phyloP scores from a whole-genome alignment of 2,113 vertebrate species.

The Psammodynastes pulverulentus region DNA sequence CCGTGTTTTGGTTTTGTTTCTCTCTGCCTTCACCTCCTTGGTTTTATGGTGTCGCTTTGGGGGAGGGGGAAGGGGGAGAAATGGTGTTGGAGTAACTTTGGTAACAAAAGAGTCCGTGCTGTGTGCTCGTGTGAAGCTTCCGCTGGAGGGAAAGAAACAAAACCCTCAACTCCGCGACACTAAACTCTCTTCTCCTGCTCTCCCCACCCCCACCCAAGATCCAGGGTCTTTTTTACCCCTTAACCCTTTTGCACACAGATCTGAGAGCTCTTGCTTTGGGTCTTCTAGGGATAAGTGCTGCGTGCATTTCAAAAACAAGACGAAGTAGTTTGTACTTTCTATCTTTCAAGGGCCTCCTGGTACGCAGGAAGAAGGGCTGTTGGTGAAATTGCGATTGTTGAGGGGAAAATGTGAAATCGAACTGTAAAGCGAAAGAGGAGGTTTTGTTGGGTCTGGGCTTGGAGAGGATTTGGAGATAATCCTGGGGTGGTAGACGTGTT shows the following conservation, averaged over 20 bases:
- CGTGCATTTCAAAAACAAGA: background rate
- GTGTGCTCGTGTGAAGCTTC: background rate
- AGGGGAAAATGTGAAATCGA: background rate
- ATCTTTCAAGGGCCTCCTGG: background rate
- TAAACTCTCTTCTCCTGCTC: constrained; percentile 13
- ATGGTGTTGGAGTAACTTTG: constrained; percentile 27
- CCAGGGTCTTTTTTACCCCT: background rate
- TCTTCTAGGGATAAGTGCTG: background rate
- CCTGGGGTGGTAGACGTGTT: background rate
- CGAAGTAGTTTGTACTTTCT: background rate
- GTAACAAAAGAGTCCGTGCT: constrained; percentile 44
- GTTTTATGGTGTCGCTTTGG: background rate
- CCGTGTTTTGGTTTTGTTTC: background rate
- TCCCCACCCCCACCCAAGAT: background rate
- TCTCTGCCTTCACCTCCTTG: background rate
- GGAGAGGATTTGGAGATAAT: background rate
- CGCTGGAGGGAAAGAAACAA: constrained; percentile 31
- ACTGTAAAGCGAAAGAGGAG: background rate
- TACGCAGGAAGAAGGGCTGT: constrained; percentile 16
- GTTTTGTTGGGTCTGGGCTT: background rate
- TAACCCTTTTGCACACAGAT: background rate
- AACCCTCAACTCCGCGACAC: background rate
- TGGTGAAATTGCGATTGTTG: background rate
- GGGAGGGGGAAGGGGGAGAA: background rate
- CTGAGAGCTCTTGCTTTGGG: background rate